Base-by-base conservation (phyloP, 64 coral and sea anemone genomes). In the Trachythela sp. region DNA sequence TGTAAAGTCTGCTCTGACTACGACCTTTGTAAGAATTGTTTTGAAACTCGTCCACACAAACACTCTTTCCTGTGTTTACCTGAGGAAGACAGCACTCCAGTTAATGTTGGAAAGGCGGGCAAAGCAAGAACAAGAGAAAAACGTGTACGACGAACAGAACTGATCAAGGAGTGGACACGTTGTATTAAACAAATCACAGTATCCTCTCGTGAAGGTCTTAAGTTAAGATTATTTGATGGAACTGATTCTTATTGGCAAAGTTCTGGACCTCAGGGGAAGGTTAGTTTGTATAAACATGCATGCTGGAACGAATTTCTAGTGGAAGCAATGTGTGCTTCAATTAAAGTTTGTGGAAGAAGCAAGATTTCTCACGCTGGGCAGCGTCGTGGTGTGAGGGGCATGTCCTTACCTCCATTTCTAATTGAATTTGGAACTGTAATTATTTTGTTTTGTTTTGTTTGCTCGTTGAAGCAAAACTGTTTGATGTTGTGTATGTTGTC, bases 211-310 rank as follows among this genome's bases (percentile, higher is more conserved):
- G 96, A 99, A 70, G 92, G 84, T 36, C 93, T 94, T 35, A 91
- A 91, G 8, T 88, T 24, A 24, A 85, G 89, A 85, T 48, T 99
- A 10, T 84, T 95, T 80, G 96, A 99, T 87, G 86, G 83, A 10
- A 99, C 84, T 13, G 93, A 99, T 48, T 99, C 96, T 5, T 99
- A 95, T 67, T 99, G 96, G 96, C 96, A 99, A 87, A 95, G 93
- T 1, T 94, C 96, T 35, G 96, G 96, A 64, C 92, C 96, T 13
- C 96, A 99, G 35, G 96, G 96, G 56, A 99, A 99, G 96, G 96
- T 93, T 0, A 37, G 67, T 70, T 59, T 36, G 40, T 77, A 39
- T 27, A 11, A 22, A 68, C 18, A 10, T n/a, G 4, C 26, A 20
- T 64, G 56, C 3, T 64, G 4, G 1, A n/a, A n/a, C n/a, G n/a